Evolutionary conservation across 1,140 invertebrate genomes (phyloP), one percentile per base, ranked within the genome.

Genomic region (Dreissena rostriformis): DNA sequence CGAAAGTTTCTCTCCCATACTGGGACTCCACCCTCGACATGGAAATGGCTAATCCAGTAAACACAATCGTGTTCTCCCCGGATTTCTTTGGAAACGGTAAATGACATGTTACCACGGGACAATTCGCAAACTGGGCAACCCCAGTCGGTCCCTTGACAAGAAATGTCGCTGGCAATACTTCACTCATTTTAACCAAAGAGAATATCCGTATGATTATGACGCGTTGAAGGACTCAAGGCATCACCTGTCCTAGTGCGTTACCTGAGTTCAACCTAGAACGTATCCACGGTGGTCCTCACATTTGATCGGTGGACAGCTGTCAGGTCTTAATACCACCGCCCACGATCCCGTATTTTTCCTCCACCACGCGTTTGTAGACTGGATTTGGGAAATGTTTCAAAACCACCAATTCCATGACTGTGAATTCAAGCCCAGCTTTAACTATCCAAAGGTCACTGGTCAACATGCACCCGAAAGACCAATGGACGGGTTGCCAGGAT

Each of bases 301-400:
- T 76, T 17, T 90, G 84, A 76, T 90, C n/a, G 91, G 91, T 26
- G 91, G 91, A 0, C 73, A 86, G 52, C 89, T 92, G 87, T 78
- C 61, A 7, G 49, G 63, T 55, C 28, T 90, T 26, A 78, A 86
- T n/a, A 92, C 89, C 4, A 86, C 91, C 17, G 78, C 92, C 66
- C 92, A 90, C 74, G 94, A 94, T 84, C 89, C 90, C 6, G 86
- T 93, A 22, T 93, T 93, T 86, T 93, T 91, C 83, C 74, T 93
- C 82, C 93, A 93, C 84, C 94, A 94, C 82, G 81, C 88, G n/a
- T 93, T 92, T 84, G 86, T 94, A 28, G 93, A 93, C 84, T 86
- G 87, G 66, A 77, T 90, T 15, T 90, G 89, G 89, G 86, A 88
- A 52, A 15, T 86, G 63, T 90, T 89, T 71, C 12, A 66, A 29